These are phyloP conservation scores for Philhelius pedissequus DNA, from an alignment of 2,888 invertebrate species.

Conservation along the genomic window DNA sequence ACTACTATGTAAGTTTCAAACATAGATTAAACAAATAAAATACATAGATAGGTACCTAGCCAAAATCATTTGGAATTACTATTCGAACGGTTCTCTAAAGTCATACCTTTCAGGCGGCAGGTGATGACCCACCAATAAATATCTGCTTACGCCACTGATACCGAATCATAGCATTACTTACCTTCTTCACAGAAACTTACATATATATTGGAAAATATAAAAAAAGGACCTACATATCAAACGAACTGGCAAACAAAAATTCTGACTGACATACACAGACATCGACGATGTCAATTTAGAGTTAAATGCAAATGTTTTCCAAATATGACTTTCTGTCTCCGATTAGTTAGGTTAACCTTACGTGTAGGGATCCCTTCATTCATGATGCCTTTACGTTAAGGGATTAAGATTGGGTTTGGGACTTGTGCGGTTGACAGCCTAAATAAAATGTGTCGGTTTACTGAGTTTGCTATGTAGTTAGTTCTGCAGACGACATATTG, in stretches of 20 bases:
- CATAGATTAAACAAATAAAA: too few species aligned
- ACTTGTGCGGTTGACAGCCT: slow-evolving; percentile 57
- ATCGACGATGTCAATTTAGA: slow-evolving; percentile 53
- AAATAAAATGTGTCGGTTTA: slow-evolving; percentile 65
- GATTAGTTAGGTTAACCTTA: slow-evolving; percentile 30
- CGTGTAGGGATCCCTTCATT: not conserved
- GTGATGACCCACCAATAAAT: not conserved
- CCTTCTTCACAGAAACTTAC: not conserved
- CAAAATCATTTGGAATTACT: too few species aligned
- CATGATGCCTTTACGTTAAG: not conserved
- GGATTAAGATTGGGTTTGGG: slow-evolving; percentile 24
- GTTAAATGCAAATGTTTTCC: slow-evolving; percentile 62
- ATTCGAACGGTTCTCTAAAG: too few species aligned
- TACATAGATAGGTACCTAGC: too few species aligned
- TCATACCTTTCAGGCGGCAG: too few species aligned
- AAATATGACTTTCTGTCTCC: slow-evolving; percentile 33
- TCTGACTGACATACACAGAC: slow-evolving; percentile 24
- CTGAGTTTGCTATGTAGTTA: slow-evolving; percentile 47
- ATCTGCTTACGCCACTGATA: not conserved
- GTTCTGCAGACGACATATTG: slow-evolving; percentile 33
- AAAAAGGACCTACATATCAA: not conserved
- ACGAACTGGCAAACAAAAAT: slow-evolving; percentile 20
- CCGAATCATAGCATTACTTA: not conserved
- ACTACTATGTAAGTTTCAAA: too few species aligned
- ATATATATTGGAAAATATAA: not conserved